Percentiles rank a stretch among this genome's conserved stretches.
Evolutionary conservation across 2,888 invertebrate species (phyloP).

Genomic region (Mellilla xanthometata): DNA sequence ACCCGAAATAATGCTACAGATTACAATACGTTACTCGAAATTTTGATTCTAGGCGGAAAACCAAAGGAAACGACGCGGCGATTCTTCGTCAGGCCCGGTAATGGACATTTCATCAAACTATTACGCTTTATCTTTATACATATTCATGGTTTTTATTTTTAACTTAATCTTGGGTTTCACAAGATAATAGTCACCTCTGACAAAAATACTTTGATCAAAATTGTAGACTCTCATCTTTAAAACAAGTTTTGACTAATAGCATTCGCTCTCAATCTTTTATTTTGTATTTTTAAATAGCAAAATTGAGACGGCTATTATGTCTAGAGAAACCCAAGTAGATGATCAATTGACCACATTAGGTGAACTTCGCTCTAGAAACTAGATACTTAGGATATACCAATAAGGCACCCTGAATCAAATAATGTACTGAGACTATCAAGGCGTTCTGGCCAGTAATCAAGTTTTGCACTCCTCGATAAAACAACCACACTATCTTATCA

Average conservation of each 20-base stretch:
- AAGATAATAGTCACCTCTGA: too few relatives aligned
- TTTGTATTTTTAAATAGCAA: too few relatives aligned
- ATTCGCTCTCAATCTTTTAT: too few relatives aligned
- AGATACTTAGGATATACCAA: conserved; percentile 17
- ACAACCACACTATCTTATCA: neutral
- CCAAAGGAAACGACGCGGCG: conserved; percentile 56
- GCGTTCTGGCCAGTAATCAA: neutral
- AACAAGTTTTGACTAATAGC: too few relatives aligned
- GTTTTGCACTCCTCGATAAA: neutral
- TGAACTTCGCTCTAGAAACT: conserved; percentile 21
- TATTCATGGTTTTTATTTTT: conserved; percentile 33
- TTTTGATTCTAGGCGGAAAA: conserved; percentile 57
- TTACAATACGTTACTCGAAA: conserved; percentile 43
- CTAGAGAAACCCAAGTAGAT: too few relatives aligned
- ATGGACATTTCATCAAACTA: conserved; percentile 38
- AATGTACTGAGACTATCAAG: too few relatives aligned
- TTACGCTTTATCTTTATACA: conserved; percentile 42
- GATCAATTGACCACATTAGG: conserved; percentile 10
- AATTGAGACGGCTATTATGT: too few relatives aligned
- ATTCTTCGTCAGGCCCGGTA: conserved; percentile 58
- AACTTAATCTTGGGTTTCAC: too few relatives aligned
- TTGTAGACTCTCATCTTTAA: too few relatives aligned
- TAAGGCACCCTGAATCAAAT: conserved; percentile 17
- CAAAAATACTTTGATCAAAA: too few relatives aligned
- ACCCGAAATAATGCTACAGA: conserved; percentile 34